Base-by-base conservation (phyloP, 2,113 vertebrate species). In the Ochotona curzoniae region DNA sequence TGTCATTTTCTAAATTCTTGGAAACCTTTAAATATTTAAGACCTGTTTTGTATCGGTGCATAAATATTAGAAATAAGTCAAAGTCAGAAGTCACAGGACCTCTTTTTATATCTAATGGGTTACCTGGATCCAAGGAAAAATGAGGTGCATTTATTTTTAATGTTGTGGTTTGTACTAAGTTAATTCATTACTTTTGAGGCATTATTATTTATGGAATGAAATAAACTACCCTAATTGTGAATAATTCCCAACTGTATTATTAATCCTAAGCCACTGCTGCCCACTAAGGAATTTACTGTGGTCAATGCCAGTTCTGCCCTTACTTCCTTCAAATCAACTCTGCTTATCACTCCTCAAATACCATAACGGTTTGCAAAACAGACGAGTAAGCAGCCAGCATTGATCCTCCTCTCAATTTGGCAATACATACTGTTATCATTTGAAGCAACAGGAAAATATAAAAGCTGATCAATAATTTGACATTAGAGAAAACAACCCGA, bases 391-490 rank as follows among this genome's bases (percentile, higher is more conserved):
- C 1, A 30, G n/a, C 26, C 95, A n/a, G 94, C 80, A 47, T 1
- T 9, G 3, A 30, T 87, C 28, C 38, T 94, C 12, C 73, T 89
- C 57, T 32, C 15, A 87, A 76, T 28, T 87, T 95, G 47, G 51
- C 35, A 92, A 90, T 95, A 78, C 47, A 96, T 80, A 93, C 75
- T 92, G 8, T n/a, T 90, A 30, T 88, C 10, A 83, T 89, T 96
- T 95, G 91, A 96, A 1, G 76, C 95, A 97, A 96, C 61, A 54
- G 66, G 38, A 0, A 32, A 44, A 92, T 15, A 5, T 14, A 94
- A 94, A 96, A 93, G 70, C 51, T 86, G 8, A 67, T 96, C 70
- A 35, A 86, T 96, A 90, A 93, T 97, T 97, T 96, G 78, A 94
- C 97, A 97, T 97, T 96, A 92, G 57, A 93, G 35, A 95, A 4